A percentile compares a stretch with the other conserved stretches of the same genome.
phyloP scores from a whole-genome alignment of 1,140 invertebrate genomes.

The Habropoda laboriosa region DNA sequence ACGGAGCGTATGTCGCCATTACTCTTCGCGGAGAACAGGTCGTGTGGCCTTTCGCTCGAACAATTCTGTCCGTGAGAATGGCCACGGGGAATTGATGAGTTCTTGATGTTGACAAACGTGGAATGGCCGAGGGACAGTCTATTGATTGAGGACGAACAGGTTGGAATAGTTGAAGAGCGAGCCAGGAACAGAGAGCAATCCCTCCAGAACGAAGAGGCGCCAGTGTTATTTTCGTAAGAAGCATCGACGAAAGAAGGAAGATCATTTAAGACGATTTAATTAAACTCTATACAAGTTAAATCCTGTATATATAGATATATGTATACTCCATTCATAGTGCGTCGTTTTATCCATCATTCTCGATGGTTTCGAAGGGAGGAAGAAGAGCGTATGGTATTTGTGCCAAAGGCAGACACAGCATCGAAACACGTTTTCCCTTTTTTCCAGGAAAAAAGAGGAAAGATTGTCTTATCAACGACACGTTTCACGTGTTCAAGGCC shows the following conservation, averaged over 20 bases:
- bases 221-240: not conserved
- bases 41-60: not conserved
- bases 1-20: not conserved
- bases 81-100: not conserved
- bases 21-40: not conserved
- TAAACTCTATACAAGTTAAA: not conserved
- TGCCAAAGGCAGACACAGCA: constrained; percentile 13
- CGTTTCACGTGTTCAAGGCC: not conserved
- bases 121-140: not conserved
- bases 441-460: too few species aligned
- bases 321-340: not conserved
- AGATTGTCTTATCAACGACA: not conserved
- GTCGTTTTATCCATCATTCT: not conserved
- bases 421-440: not conserved
- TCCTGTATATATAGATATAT: not conserved
- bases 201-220: not conserved
- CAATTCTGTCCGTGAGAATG: not conserved
- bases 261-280: not conserved
- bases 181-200: too few species aligned
- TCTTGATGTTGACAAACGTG: not conserved
- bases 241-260: too few species aligned
- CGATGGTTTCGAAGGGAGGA: too few species aligned
- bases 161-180: too few species aligned
- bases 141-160: not conserved
- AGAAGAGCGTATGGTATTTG: not conserved